These are phyloP conservation scores for Ameiurus melas DNA, from an alignment of 2,113 vertebrate genomes.

Conservation along the genomic window DNA sequence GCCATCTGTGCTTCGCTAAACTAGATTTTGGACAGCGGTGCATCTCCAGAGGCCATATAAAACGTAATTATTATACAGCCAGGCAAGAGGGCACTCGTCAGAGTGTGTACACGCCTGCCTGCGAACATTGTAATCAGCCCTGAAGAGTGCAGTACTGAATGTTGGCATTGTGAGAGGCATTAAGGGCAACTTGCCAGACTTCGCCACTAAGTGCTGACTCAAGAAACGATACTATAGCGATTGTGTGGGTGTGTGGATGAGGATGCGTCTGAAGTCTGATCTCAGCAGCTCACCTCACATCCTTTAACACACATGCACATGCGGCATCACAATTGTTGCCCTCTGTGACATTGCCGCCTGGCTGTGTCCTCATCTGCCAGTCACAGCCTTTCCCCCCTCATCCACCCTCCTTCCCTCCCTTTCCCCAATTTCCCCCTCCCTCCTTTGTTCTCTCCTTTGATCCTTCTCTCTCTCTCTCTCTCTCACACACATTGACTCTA, in stretches of 20 bases:
- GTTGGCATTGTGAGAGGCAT: background rate
- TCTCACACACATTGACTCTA: background rate
- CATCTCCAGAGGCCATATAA: background rate
- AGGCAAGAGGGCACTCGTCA: conserved; percentile 8
- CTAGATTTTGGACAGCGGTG: background rate
- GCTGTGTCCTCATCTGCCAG: conserved; percentile 19
- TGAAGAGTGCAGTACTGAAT: background rate
- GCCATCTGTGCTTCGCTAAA: background rate
- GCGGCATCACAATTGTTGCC: background rate
- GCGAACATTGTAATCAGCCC: background rate
- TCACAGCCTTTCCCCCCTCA: background rate
- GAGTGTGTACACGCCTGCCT: conserved; percentile 7
- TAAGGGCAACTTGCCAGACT: conserved; percentile 26
- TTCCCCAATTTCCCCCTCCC: background rate
- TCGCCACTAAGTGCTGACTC: conserved; percentile 36
- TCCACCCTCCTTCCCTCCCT: background rate
- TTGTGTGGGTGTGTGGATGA: background rate
- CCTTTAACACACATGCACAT: background rate
- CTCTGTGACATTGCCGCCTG: conserved; percentile 18
- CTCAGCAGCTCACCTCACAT: background rate
- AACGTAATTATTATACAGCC: conserved; percentile 1
- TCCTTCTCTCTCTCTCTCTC: conserved; percentile 20
- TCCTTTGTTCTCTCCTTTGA: conserved; percentile 7
- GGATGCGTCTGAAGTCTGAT: background rate
- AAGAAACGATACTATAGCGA: background rate